These are phyloP conservation scores for Pachyrhynchus sulphureomaculatus DNA, from an alignment of 1,140 invertebrate species.

Conservation along the genomic window DNA sequence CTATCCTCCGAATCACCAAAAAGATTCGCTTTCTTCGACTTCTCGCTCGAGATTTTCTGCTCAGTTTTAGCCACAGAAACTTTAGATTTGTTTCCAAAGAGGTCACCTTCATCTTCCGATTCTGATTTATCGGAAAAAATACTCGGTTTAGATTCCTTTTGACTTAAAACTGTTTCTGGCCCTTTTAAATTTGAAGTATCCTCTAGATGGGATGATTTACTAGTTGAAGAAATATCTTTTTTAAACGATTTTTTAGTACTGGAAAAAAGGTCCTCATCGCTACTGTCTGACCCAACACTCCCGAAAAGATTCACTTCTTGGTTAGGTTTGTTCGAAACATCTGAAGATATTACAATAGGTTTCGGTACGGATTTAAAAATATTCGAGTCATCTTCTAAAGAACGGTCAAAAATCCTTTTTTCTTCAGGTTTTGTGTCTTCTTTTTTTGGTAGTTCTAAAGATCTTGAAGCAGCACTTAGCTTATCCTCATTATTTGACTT, in stretches of 20 bases:
- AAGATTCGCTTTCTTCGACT: conserved; percentile 5
- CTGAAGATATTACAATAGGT: too few relatives aligned
- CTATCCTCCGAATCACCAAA: conserved; percentile 10
- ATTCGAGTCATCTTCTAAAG: conserved; percentile 7
- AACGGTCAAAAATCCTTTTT: not conserved
- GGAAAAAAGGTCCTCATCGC: conserved; percentile 35
- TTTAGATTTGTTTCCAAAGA: not conserved
- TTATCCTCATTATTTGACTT: too few relatives aligned
- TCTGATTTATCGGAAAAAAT: conserved; percentile 16
- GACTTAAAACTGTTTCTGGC: not conserved
- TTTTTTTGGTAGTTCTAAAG: too few relatives aligned
- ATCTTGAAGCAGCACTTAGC: too few relatives aligned
- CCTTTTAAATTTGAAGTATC: not conserved
- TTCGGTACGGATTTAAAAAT: too few relatives aligned
- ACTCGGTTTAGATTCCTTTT: not conserved
- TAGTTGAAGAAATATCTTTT: not conserved
- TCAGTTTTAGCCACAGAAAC: not conserved
- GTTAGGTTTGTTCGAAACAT: not conserved
- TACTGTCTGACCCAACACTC: conserved; percentile 8
- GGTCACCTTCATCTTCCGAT: conserved; percentile 1
- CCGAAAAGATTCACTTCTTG: conserved; percentile 29
- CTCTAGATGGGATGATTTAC: not conserved
- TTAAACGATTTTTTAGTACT: not conserved
- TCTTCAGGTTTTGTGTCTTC: not conserved
- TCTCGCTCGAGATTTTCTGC: not conserved